Base-by-base conservation (phyloP, 2,797 vertebrate genomes). In the Notolepis coatsorum region DNA sequence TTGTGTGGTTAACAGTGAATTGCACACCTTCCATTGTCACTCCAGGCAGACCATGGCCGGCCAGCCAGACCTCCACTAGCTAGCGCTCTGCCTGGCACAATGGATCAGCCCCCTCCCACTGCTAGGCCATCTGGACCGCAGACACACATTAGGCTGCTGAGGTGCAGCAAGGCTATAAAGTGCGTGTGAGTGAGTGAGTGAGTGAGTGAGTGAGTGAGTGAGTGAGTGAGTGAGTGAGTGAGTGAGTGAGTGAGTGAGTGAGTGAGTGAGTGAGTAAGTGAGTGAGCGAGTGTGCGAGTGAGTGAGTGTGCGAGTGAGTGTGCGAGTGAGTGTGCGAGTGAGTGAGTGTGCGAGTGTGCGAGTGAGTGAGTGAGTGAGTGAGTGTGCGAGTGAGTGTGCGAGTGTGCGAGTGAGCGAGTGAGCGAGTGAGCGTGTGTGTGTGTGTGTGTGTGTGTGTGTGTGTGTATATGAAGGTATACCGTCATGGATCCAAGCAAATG, bases 41-140 rank as follows among this genome's bases (percentile, higher is more conserved):
- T 87, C 71, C 73, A 74, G 78, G 80, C 82, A 73, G 72, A 64
- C 76, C 62, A 65, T 42, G 37, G 75, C 71, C 71, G 79, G 61
- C n/a, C 2, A 25, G 23, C 9, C 51, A 8, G 51, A 15, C 35
- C 47, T 30, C 12, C n/a, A 18, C 13, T 30, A 3, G 12, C 43
- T 23, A 31, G n/a, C 21, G 17, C 30, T 21, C 41, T 43, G 41
- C 6, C 47, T 31, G 5, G 24, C 64, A 52, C 48, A 39, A 38
- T 68, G 75, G 82, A 84, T 77, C 83, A 82, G 88, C 83, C 87
- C 84, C 82, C 72, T 71, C 91, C 91, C 73, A 74, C 86, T 5
- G 86, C 65, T 78, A 60, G 18, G 51, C 92, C 91, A 92, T 93
- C 93, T 93, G 93, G 86, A 84, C 81, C 67, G 64, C 87, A 89